Conservation (phyloP, 2,113 vertebrate genomes). For the Nothoprocta pentlandii region DNA sequence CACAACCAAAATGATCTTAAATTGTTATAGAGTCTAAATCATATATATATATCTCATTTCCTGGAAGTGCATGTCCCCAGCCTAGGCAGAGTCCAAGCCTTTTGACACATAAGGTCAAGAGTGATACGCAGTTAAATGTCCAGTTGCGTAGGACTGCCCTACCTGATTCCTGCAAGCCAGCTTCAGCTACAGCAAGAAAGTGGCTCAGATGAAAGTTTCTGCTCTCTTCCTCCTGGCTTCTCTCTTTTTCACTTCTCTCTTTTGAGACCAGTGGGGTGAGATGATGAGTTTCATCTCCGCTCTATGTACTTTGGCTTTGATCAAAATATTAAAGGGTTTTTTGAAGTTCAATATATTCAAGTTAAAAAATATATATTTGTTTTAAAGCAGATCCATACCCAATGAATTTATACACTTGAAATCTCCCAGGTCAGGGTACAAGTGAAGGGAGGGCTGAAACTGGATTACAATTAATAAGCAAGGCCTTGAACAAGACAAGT, state of each 20-base stretch:
- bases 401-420: background rate
- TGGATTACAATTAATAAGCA: background rate
- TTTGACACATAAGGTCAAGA: background rate
- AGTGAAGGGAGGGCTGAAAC: background rate
- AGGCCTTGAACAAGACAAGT: background rate
- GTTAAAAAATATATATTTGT: background rate
- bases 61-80: background rate
- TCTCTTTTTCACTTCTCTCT: background rate
- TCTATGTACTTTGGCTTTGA: background rate
- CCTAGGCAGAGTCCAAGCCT: background rate
- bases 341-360: background rate
- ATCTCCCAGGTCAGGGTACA: background rate
- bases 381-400: accelerated
- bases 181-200: background rate
- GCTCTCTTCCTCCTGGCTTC: background rate
- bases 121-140: background rate
- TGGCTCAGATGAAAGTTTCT: background rate
- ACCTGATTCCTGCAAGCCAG: background rate
- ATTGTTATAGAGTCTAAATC: background rate
- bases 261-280: background rate
- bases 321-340: background rate
- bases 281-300: background rate
- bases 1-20: background rate
- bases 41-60: background rate
- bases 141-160: background rate